Percentiles rank a stretch among this genome's conserved stretches.
Evolutionary conservation across 2,113 vertebrate genomes (phyloP).

Genomic region (Antechinus stuartii): DNA sequence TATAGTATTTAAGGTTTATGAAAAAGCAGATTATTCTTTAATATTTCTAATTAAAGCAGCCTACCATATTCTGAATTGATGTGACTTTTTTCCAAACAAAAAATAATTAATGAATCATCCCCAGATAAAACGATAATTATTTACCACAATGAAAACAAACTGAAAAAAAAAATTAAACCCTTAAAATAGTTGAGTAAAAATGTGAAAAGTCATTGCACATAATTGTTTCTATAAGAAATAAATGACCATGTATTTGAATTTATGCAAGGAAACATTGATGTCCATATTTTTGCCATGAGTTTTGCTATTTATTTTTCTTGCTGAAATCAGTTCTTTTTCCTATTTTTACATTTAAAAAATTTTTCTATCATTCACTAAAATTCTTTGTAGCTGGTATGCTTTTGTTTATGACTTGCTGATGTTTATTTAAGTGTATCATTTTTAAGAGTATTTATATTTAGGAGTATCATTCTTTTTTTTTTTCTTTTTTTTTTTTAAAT

Average conservation of each 20-base stretch:
- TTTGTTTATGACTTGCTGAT: neutral
- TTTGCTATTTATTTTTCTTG: neutral
- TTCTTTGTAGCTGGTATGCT: neutral
- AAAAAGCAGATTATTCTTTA: neutral
- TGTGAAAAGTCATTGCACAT: neutral
- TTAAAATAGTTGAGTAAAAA: neutral
- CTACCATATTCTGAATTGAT: neutral
- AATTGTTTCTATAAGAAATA: neutral
- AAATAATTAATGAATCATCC: neutral
- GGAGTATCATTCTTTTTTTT: neutral
- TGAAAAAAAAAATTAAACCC: neutral
- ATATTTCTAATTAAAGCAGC: constrained; percentile 26
- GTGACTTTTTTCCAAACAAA: constrained; percentile 12
- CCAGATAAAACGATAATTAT: neutral
- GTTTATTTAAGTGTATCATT: neutral
- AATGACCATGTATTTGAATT: neutral
- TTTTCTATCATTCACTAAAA: neutral
- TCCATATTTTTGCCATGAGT: neutral
- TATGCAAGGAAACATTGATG: neutral
- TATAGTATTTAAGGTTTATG: neutral
- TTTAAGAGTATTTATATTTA: neutral
- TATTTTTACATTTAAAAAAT: neutral
- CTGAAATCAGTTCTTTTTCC: neutral
- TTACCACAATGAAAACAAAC: neutral
- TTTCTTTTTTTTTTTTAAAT: too few species aligned